Conservation (phyloP, 2,113 vertebrate genomes). For the Tricholaema leucomelas region DNA sequence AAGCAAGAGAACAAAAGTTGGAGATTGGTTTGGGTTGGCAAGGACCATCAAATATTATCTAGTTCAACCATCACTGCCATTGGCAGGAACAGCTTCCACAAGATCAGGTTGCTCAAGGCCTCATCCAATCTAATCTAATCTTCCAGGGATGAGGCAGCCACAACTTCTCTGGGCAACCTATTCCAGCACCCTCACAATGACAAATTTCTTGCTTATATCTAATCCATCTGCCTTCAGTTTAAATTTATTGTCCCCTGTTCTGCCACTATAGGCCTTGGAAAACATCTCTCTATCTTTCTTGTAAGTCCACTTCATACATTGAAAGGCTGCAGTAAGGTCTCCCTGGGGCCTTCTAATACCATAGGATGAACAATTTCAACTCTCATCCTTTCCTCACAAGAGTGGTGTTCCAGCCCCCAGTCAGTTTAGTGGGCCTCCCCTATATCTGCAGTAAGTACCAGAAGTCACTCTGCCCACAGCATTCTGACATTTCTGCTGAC, state of each 20-base stretch:
- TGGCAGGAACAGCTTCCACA: not conserved
- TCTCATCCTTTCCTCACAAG: not conserved
- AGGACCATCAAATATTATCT: not conserved
- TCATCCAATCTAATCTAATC: not conserved
- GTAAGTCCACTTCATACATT: not conserved
- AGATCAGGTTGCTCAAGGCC: not conserved
- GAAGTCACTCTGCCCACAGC: not conserved
- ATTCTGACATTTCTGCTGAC: not conserved
- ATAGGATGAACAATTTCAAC: not conserved
- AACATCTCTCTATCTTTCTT: not conserved
- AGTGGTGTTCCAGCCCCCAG: not conserved
- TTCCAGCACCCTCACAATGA: not conserved
- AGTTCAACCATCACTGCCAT: fast-evolving
- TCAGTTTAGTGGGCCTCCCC: not conserved
- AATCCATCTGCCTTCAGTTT: not conserved
- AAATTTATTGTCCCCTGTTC: not conserved
- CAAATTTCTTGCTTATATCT: not conserved
- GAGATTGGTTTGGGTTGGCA: not conserved
- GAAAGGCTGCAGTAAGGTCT: not conserved
- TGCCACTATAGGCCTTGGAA: not conserved
- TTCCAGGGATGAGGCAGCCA: not conserved
- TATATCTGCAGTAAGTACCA: not conserved
- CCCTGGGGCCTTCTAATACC: not conserved
- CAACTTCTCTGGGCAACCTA: not conserved
- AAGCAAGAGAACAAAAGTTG: not conserved